Evolutionary conservation across 2,888 invertebrate species (phyloP), one percentile per base, ranked within the genome.

Genomic region (Macaria notata): DNA sequence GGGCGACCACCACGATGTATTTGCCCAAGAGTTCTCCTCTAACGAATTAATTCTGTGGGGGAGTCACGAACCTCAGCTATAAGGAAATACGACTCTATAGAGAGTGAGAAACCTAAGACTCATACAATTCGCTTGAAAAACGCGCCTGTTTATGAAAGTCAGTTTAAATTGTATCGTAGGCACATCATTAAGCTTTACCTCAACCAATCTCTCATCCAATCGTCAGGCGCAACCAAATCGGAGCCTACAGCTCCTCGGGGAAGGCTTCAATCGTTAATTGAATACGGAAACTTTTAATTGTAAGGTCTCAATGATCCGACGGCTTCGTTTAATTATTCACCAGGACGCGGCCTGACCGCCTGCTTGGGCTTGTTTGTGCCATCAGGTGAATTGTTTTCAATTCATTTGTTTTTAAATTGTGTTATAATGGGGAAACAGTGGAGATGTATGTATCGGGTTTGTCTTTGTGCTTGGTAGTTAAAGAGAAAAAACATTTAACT

Each of bases 261-360:
- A 47, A 49, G 46, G 73, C 75, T 77, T 73, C 78, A 79, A 81
- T 83, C 83, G 79, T 76, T 80, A 82, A 79, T 81, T 78, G 74
- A 79, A 79, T 78, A 72, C 65, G 60, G 68, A 73, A 83, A 83
- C 74, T 83, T 83, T 81, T 78, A 81, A 81, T 81, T 79, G 82
- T 79, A 74, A 78, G 74, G 72, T 75, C 75, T 79, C 78, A 78
- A 84, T 84, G 84, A 81, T 81, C 76, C 79, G 43, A 29, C 46
- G 36, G 56, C 55, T 47, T 52, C 72, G 64, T 77, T 85, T 79
- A 84, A 85, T 84, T 85, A 86, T 84, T 83, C 79, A 80, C 66
- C 67, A 76, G 76, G 75, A 76, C 76, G 72, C 67, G 69, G 68
- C 67, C 64, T 71, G 70, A 78, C 78, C 66, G 69, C 64, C 65